These are phyloP conservation scores for Prunella fulvescens DNA, from an alignment of 2,113 vertebrate species.

Conservation along the genomic window DNA sequence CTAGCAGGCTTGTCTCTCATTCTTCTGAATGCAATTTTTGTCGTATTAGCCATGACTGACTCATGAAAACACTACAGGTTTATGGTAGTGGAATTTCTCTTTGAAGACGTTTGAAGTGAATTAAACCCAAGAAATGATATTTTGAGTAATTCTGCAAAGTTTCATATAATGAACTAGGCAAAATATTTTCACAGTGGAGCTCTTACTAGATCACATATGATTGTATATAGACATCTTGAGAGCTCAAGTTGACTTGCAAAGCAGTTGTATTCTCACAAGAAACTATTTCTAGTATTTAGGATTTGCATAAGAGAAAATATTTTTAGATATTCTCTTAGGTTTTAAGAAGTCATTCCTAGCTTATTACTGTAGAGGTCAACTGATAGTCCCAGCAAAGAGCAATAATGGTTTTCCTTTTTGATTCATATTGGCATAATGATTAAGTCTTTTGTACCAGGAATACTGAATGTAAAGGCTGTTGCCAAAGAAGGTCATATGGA, in stretches of 20 bases:
- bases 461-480: neutral
- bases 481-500: neutral
- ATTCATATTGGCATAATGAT: neutral
- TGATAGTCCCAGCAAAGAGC: neutral
- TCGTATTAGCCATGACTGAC: neutral
- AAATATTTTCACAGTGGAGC: neutral
- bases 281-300: slow-evolving; percentile 20
- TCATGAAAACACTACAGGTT: neutral
- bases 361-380: neutral
- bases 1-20: neutral
- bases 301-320: neutral
- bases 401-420: neutral
- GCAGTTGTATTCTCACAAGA: neutral
- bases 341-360: neutral
- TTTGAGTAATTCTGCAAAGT: neutral
- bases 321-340: slow-evolving; percentile 2
- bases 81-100: neutral
- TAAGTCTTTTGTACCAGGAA: neutral
- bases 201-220: neutral
- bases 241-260: neutral
- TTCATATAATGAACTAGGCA: neutral
- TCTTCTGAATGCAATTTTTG: neutral
- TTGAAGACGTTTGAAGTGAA: neutral
- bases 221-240: neutral
- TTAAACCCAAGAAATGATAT: neutral